These are phyloP conservation scores for Arvicanthis niloticus DNA, from an alignment of 2,113 vertebrate species.

Conservation along the genomic window DNA sequence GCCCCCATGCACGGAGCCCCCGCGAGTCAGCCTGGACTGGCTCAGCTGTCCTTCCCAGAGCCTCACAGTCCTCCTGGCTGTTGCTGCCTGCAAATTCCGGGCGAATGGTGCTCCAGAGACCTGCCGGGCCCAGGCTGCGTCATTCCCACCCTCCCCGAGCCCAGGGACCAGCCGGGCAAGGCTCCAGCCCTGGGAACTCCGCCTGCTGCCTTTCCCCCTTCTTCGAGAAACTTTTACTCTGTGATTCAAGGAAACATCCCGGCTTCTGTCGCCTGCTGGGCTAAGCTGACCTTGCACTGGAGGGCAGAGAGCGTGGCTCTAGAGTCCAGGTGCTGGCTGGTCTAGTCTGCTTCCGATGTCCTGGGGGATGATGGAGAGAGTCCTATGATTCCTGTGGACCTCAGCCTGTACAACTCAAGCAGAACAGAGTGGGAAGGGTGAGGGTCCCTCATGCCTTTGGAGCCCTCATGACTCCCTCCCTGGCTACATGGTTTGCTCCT, in stretches of 20 bases:
- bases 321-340: not conserved
- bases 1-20: not conserved
- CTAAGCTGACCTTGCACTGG: not conserved
- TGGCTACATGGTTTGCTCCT: not conserved
- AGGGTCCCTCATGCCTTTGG: too few relatives aligned
- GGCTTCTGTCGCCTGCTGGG: not conserved
- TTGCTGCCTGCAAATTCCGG: constrained; percentile 61
- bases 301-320: not conserved
- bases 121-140: constrained; percentile 64
- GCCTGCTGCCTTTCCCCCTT: constrained; percentile 74
- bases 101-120: constrained; percentile 78
- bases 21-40: not conserved
- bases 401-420: not conserved
- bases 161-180: constrained; percentile 67
- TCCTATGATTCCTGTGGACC: not conserved
- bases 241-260: constrained; percentile 84
- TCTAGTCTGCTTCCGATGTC: not conserved
- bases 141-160: constrained; percentile 73
- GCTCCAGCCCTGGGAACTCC: constrained; percentile 76
- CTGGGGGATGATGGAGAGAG: not conserved
- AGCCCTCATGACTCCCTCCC: not conserved
- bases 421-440: not conserved
- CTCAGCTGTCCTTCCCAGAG: constrained; percentile 57
- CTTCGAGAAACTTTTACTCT: constrained; percentile 83
- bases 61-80: constrained; percentile 69